Evolutionary conservation across 2,113 vertebrate species (phyloP).

Genomic region (Bostrychus sinensis): DNA sequence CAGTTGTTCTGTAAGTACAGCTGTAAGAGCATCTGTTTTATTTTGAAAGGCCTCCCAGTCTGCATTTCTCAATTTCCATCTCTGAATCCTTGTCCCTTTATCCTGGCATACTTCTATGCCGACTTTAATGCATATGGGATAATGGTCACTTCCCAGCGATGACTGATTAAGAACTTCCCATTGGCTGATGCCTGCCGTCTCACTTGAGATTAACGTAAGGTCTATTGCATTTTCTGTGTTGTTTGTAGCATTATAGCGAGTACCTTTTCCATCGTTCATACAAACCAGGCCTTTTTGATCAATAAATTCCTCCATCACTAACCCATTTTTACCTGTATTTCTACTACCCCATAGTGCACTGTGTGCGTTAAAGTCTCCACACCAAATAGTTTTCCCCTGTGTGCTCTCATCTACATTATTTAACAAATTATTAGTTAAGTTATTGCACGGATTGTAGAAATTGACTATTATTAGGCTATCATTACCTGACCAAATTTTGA

Average conservation of each 20-base stretch:
- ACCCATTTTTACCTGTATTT: background rate
- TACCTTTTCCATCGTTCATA: too few relatives aligned
- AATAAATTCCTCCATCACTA: background rate
- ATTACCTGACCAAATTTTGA: too few relatives aligned
- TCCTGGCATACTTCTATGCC: background rate
- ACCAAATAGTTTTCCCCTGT: background rate
- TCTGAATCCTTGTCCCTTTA: background rate
- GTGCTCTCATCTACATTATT: too few relatives aligned
- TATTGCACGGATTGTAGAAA: too few relatives aligned
- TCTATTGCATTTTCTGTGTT: background rate
- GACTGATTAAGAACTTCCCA: background rate
- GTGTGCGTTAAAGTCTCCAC: slow-evolving; percentile 6
- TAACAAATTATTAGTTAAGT: too few relatives aligned
- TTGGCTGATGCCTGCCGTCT: background rate
- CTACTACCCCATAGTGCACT: background rate
- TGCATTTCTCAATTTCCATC: too few relatives aligned
- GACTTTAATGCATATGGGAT: background rate
- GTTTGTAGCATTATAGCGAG: background rate
- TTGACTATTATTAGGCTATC: too few relatives aligned
- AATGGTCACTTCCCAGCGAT: background rate
- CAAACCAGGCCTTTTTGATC: background rate
- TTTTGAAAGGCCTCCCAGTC: background rate
- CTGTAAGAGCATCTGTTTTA: background rate
- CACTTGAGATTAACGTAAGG: background rate
- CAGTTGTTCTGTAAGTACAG: background rate